A percentile compares a stretch with the other conserved stretches of the same genome.
phyloP scores from a whole-genome alignment of 2,797 vertebrate species.

The Eulemur albifrons region DNA sequence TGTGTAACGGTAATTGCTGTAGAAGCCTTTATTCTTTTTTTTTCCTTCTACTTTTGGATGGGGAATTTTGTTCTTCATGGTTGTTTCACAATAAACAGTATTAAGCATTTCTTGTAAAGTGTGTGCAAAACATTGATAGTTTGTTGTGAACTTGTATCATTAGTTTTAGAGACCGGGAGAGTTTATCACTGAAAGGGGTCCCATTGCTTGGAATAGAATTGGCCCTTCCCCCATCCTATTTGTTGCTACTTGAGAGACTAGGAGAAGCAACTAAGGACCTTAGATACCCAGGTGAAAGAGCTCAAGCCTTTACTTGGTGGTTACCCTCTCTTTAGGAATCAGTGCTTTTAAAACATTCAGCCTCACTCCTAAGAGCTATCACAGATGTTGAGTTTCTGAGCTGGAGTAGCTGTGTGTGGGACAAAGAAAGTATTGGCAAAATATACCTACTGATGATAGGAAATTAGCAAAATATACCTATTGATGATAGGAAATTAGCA shows the following conservation, averaged over 20 bases:
- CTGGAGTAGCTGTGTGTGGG: background rate
- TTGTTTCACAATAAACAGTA: background rate
- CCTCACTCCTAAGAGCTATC: background rate
- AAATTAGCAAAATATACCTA: background rate
- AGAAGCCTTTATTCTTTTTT: background rate
- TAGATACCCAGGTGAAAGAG: background rate
- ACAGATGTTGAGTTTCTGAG: constrained; percentile 38
- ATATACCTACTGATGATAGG: background rate
- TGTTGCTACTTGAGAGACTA: background rate
- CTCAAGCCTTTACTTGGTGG: background rate
- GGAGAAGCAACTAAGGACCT: background rate
- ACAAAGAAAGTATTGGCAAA: background rate
- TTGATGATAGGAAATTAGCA: background rate
- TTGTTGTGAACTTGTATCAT: constrained; percentile 9
- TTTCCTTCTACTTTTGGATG: background rate
- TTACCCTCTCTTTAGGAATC: background rate
- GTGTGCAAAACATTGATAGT: background rate
- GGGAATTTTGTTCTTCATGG: background rate
- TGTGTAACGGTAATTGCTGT: background rate
- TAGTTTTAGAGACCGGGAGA: background rate
- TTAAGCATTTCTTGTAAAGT: constrained; percentile 31
- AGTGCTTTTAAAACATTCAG: constrained; percentile 9
- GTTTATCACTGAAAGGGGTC: background rate
- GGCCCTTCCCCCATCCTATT: background rate
- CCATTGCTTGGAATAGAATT: background rate